phyloP scores from a whole-genome alignment of 1,140 invertebrate species.

The Choristoneura fumiferana region DNA sequence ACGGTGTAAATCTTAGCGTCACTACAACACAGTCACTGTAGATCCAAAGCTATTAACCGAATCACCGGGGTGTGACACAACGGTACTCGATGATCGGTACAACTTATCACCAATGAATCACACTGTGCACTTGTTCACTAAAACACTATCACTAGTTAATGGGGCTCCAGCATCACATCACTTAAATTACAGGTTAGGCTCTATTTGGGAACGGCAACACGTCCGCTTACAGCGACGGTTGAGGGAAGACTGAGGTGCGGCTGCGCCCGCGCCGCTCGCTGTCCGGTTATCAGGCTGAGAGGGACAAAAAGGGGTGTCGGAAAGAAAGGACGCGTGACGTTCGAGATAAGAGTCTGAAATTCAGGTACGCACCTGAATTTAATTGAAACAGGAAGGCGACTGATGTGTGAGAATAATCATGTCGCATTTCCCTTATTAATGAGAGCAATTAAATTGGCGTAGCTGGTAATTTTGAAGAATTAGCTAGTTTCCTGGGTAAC shows the following conservation, averaged over 20 bases:
- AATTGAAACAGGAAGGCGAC: slow-evolving; percentile 15
- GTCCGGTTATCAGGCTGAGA: slow-evolving; percentile 64
- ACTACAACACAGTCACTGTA: slow-evolving; percentile 64
- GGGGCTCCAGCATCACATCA: slow-evolving; percentile 37
- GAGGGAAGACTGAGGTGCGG: slow-evolving; percentile 52
- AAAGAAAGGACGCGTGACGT: slow-evolving; percentile 66
- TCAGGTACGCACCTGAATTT: slow-evolving; percentile 35
- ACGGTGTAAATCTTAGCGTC: slow-evolving; percentile 65
- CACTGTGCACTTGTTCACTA: slow-evolving; percentile 25
- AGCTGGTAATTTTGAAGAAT: too few relatives aligned
- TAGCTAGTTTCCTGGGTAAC: too few relatives aligned
- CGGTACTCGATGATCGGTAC: slow-evolving; percentile 54
- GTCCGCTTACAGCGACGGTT: slow-evolving; percentile 36
- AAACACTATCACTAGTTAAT: slow-evolving; percentile 28
- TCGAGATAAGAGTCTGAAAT: slow-evolving; percentile 54
- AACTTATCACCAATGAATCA: slow-evolving; percentile 24
- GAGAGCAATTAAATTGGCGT: too few relatives aligned
- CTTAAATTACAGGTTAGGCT: slow-evolving; percentile 31
- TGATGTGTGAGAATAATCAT: slow-evolving; percentile 23
- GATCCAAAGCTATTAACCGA: slow-evolving; percentile 69
- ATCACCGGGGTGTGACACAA: slow-evolving; percentile 61
- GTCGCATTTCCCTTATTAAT: slow-evolving; percentile 19
- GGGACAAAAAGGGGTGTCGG: slow-evolving; percentile 44
- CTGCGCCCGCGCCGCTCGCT: slow-evolving; percentile 57
- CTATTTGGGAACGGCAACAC: slow-evolving; percentile 31